Evolutionary conservation across 2,888 invertebrate genomes (phyloP).

Genomic region (Synanthedon myopaeformis): DNA sequence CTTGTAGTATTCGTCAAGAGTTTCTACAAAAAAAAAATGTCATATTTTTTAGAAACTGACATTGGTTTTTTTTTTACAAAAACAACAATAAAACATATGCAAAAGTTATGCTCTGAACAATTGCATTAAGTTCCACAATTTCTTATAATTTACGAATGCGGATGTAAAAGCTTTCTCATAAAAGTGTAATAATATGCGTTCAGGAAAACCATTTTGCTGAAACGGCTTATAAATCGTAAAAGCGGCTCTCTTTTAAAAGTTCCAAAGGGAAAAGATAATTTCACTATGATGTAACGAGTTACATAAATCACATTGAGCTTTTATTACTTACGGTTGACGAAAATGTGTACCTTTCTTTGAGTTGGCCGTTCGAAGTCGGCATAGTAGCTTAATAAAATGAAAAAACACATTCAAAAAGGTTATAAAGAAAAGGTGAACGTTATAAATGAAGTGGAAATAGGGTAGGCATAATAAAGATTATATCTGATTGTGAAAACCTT

Average conservation of each 20-base stretch:
- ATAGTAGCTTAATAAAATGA: conserved; percentile 1
- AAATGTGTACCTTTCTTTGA: conserved; percentile 8
- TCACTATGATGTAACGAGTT: conserved; percentile 6
- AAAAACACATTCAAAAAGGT: no score
- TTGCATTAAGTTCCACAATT: conserved; percentile 6
- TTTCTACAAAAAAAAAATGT: no score
- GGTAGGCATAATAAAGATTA: no score
- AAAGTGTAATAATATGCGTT: conserved; percentile 8
- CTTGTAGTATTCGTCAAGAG: no score
- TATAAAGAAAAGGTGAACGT: no score
- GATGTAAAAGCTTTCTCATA: conserved; percentile 7
- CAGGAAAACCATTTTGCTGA: conserved; percentile 11
- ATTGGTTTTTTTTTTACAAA: no score
- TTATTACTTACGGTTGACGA: conserved; percentile 7
- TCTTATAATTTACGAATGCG: conserved; percentile 7
- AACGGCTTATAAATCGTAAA: conserved; percentile 12
- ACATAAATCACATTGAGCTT: conserved; percentile 7
- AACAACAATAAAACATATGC: not conserved
- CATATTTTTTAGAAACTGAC: no score
- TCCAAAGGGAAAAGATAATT: conserved; percentile 7
- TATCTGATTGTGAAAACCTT: no score
- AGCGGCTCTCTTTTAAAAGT: conserved; percentile 6
- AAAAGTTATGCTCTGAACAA: not conserved
- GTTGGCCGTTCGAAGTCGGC: conserved; percentile 6
- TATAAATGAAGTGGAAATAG: no score